These are phyloP conservation scores for Armadillidium nasatum DNA, from an alignment of 1,140 invertebrate genomes.

Conservation along the genomic window DNA sequence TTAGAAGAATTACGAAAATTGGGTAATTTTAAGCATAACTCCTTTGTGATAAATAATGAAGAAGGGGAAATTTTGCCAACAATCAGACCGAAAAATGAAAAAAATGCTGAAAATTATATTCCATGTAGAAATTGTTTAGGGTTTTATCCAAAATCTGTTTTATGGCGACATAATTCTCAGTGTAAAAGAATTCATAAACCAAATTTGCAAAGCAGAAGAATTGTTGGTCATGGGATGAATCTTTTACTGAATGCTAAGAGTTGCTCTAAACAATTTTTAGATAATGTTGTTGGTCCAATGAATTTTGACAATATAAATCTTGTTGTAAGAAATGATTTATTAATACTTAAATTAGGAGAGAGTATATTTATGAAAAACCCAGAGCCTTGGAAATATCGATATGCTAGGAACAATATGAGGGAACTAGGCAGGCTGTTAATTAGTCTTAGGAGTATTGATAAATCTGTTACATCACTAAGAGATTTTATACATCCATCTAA, in stretches of 20 bases:
- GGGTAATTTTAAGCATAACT: background rate
- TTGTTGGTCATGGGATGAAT: background rate
- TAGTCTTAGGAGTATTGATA: background rate
- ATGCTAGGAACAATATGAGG: background rate
- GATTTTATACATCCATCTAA: background rate
- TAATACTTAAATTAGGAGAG: background rate
- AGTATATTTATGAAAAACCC: background rate
- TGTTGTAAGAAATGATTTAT: background rate
- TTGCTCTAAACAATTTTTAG: background rate
- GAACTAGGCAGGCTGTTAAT: background rate
- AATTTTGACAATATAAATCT: background rate
- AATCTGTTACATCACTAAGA: background rate
- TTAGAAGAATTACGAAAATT: background rate
- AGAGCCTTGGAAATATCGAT: background rate
- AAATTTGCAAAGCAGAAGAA: background rate
- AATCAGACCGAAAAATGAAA: background rate
- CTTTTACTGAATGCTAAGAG: background rate
- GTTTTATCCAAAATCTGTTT: background rate
- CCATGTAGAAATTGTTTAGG: background rate
- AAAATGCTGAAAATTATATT: background rate
- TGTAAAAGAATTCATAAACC: background rate
- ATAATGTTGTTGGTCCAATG: background rate
- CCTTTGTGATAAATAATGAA: background rate
- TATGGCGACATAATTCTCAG: background rate
- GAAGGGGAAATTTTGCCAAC: slow-evolving; percentile 5